Evolutionary conservation across 2,113 vertebrate species (phyloP), one percentile per base, ranked within the genome.

Genomic region (Xenus cinereus): DNA sequence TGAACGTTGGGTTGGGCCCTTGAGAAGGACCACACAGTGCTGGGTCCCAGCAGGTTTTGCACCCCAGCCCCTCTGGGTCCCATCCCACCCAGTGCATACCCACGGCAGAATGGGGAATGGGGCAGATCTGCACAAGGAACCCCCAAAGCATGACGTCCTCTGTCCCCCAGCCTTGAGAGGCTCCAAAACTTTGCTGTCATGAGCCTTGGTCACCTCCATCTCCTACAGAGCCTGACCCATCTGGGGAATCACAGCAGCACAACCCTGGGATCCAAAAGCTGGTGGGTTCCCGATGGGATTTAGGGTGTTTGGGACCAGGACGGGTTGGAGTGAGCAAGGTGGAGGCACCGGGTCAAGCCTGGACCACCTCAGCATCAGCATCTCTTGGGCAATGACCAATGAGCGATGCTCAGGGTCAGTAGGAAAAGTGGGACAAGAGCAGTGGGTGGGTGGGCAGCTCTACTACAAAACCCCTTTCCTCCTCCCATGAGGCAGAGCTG

Each of bases 191-290:
- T 43, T 39, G 32, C 23, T 63, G 26, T 32, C 46, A 7, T 1
- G 8, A 93, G 37, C 37, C n/a, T 37, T 48, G 24, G 24, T 22
- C 91, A 62, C 50, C 54, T 78, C 64, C 48, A 18, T 24, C 59
- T 84, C 46, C 74, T 60, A 19, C 74, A 75, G n/a, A 71, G 30
- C 68, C 33, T 67, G 50, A 84, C 45, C 54, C 9, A 81, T 54
- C 14, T 46, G 28, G 39, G 35, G 30, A 89, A 74, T 37, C 43
- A 27, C 0, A 4, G 74, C 69, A 89, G 54, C 20, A 27, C 0
- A 0, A 64, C 39, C 13, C 6, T 0, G 0, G 28, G 39, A 88
- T 57, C 45, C 72, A 54, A 81, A 76, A 26, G 15, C 4, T 0
- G 0, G 5, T 5, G 9, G 2, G 5, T 13, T 92, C 33, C 68